phyloP scores from a whole-genome alignment of 37 sponge, comb jelly and placozoan genomes.

The Lycopodina hypogea region DNA sequence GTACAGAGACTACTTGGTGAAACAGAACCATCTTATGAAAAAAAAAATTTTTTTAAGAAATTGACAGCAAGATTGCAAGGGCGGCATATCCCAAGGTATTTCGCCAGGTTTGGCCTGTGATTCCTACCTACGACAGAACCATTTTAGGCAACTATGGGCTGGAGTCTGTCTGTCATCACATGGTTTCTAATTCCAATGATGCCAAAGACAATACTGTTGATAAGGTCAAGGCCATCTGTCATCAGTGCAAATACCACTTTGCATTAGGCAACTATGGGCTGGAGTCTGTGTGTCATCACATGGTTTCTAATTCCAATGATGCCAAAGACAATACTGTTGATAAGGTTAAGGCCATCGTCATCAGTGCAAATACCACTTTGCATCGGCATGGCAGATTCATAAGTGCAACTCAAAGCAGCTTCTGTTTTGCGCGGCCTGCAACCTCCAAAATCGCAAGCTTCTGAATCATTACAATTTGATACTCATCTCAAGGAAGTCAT shows the following conservation, averaged over 20 bases:
- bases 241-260: too few species aligned
- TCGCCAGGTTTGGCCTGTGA: conserved; percentile 88
- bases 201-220: conserved; percentile 16
- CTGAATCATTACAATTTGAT: conserved; percentile 69
- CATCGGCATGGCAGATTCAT: conserved; percentile 82
- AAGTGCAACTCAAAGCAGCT: conserved; percentile 73
- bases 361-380: conserved; percentile 82
- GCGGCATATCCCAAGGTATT: conserved; percentile 77
- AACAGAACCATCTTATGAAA: conserved; percentile 15
- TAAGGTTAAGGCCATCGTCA: conserved; percentile 60
- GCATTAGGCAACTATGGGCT: conserved; percentile 70
- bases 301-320: conserved; percentile 31
- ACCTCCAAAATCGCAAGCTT: conserved; percentile 71
- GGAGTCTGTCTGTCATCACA: conserved; percentile 56
- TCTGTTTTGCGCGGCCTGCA: conserved; percentile 77
- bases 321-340: conserved; percentile 16
- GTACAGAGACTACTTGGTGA: conserved; percentile 49
- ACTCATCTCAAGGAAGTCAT: conserved; percentile 64
- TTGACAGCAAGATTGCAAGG: conserved; percentile 56
- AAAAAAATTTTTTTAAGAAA: conserved; percentile 44
- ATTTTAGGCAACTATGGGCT: conserved; percentile 74
- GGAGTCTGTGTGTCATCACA: conserved; percentile 56
- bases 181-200: conserved; percentile 31
- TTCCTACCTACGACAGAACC: conserved; percentile 61
- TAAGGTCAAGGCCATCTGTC: conserved; percentile 66